Conservation (phyloP, 1,140 invertebrate genomes). For the Tetramorium alpestre region DNA sequence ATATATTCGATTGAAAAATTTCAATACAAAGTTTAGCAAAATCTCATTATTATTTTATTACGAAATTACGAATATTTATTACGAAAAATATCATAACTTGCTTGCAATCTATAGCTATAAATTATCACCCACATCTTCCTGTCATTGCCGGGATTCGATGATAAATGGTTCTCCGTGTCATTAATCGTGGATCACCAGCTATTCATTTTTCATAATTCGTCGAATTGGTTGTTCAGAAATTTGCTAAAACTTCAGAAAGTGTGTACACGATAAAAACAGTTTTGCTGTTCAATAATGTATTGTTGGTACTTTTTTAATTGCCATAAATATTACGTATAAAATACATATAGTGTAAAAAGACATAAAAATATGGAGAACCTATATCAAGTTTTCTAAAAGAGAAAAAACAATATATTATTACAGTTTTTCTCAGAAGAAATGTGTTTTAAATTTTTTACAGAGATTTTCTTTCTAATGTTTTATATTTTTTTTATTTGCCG, state of each 20-base stretch:
- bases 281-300: background rate
- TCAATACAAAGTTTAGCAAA: slow-evolving; percentile 11
- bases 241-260: background rate
- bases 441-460: slow-evolving; percentile 15
- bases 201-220: slow-evolving; percentile 58
- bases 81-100: slow-evolving; percentile 20
- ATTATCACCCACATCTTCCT: slow-evolving; percentile 45
- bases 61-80: no score
- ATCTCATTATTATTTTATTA: slow-evolving; percentile 27
- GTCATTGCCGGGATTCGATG: slow-evolving; percentile 25
- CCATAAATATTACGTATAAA: background rate
- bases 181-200: slow-evolving; percentile 54
- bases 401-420: background rate
- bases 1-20: slow-evolving; percentile 3
- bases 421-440: background rate
- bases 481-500: slow-evolving; percentile 22
- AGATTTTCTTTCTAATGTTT: slow-evolving; percentile 3
- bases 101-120: slow-evolving; percentile 36
- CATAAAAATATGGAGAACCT: background rate
- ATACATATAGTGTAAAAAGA: background rate
- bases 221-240: slow-evolving; percentile 35
- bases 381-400: background rate
- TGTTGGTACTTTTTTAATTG: background rate
- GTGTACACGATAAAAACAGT: background rate
- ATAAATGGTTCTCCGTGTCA: slow-evolving; percentile 48